phyloP scores from a whole-genome alignment of 2,888 invertebrate genomes.

The Crossocerus cetratus region DNA sequence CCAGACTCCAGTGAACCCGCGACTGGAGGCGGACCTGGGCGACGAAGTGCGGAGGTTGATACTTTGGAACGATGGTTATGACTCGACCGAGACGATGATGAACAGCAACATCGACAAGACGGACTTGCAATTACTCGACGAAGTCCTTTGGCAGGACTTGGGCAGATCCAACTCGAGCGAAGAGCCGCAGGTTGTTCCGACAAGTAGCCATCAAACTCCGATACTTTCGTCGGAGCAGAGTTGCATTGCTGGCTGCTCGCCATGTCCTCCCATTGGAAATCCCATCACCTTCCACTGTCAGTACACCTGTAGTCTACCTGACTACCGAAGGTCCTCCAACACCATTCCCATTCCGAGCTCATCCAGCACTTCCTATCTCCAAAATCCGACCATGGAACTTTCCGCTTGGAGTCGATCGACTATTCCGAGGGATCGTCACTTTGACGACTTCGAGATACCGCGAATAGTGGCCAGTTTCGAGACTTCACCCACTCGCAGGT shows the following conservation, averaged over 20 bases:
- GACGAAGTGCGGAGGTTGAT: conserved; percentile 46
- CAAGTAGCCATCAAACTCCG: background rate
- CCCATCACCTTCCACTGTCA: background rate
- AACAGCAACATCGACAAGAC: conserved; percentile 57
- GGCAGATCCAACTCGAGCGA: conserved; percentile 36
- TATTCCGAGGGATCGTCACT: background rate
- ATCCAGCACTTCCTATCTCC: background rate
- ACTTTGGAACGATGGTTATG: conserved; percentile 39
- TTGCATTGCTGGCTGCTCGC: background rate
- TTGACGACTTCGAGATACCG: conserved; percentile 60
- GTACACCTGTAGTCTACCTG: background rate
- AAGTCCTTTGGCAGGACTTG: conserved; percentile 52
- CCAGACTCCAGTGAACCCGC: conserved; percentile 49
- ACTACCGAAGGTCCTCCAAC: too few relatives aligned
- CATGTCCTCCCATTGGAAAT: background rate
- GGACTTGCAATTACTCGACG: conserved; percentile 63
- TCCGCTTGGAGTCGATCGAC: background rate
- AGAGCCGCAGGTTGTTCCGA: conserved; percentile 59
- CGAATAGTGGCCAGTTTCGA: conserved; percentile 54
- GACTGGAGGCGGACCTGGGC: conserved; percentile 56
- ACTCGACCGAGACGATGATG: conserved; percentile 52
- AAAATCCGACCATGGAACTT: background rate
- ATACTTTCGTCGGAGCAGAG: background rate
- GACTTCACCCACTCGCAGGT: conserved; percentile 43
- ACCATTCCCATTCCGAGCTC: background rate